A percentile compares a stretch with the other conserved stretches of the same genome.
Conservation (phyloP, 2,113 vertebrate genomes). For the Helogale parvula region DNA sequence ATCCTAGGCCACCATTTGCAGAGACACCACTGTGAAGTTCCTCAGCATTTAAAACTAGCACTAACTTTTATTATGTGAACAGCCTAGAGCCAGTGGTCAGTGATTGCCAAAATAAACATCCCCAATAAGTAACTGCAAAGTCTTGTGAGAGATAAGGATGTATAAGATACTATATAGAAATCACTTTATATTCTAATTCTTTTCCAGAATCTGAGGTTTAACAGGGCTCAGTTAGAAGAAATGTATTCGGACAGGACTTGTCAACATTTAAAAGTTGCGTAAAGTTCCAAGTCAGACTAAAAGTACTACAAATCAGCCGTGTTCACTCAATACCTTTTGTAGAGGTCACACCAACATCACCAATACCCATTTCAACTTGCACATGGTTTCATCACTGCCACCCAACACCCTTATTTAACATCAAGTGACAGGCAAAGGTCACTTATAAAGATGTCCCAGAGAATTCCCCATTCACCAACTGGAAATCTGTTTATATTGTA, state of each 20-base stretch:
- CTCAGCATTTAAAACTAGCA: background rate
- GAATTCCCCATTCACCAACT: background rate
- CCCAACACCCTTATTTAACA: background rate
- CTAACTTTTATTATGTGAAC: background rate
- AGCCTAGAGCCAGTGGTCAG: background rate
- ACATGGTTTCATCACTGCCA: background rate
- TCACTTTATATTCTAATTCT: background rate
- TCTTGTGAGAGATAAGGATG: background rate
- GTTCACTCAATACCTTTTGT: background rate
- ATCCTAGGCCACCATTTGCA: background rate
- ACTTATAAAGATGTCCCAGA: background rate
- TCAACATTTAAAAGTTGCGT: background rate
- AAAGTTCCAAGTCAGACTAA: background rate
- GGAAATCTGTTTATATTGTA: slow-evolving; percentile 13
- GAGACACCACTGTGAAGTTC: background rate
- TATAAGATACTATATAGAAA: background rate
- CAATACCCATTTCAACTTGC: background rate
- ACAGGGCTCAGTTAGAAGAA: background rate
- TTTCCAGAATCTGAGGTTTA: background rate
- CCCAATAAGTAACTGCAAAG: background rate
- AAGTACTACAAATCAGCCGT: background rate
- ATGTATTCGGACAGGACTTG: background rate
- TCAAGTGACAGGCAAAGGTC: background rate
- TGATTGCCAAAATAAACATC: background rate
- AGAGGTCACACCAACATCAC: background rate